Percentiles rank a stretch among this genome's conserved stretches.
Conservation (phyloP, 1,140 invertebrate species). For the Cydia pomonella region DNA sequence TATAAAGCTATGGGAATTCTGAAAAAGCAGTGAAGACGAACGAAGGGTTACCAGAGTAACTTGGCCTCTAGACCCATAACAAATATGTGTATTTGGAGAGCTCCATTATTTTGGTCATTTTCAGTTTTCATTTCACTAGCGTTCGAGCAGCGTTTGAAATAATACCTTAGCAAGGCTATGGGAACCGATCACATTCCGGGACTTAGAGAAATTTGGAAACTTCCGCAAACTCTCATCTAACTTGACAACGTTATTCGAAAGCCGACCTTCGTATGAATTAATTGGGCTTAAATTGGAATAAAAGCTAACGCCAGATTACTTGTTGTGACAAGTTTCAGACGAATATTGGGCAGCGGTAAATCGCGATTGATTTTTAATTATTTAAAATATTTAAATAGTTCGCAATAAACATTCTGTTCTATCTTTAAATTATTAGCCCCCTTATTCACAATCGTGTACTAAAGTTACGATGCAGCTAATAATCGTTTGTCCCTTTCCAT, state of each 20-base stretch:
- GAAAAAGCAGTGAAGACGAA: neutral
- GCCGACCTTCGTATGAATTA: neutral
- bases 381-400: neutral
- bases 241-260: neutral
- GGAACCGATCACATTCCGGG: slow-evolving; percentile 68
- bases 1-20: slow-evolving; percentile 67
- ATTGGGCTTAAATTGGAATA: neutral
- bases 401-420: neutral
- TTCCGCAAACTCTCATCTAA: neutral
- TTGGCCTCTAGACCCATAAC: neutral
- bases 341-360: neutral
- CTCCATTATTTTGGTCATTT: neutral
- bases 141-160: neutral
- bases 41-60: neutral
- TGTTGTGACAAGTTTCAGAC: neutral
- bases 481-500: no score
- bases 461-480: no score
- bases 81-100: neutral
- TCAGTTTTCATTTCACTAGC: neutral
- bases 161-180: slow-evolving; percentile 56
- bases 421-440: slow-evolving; percentile 2
- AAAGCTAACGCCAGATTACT: neutral
- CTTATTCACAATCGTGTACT: no score
- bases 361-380: slow-evolving; percentile 10
- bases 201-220: slow-evolving; percentile 57